Evolutionary conservation across 1,140 invertebrate genomes (phyloP), one percentile per base, ranked within the genome.

Genomic region (Centruroides vittatus): DNA sequence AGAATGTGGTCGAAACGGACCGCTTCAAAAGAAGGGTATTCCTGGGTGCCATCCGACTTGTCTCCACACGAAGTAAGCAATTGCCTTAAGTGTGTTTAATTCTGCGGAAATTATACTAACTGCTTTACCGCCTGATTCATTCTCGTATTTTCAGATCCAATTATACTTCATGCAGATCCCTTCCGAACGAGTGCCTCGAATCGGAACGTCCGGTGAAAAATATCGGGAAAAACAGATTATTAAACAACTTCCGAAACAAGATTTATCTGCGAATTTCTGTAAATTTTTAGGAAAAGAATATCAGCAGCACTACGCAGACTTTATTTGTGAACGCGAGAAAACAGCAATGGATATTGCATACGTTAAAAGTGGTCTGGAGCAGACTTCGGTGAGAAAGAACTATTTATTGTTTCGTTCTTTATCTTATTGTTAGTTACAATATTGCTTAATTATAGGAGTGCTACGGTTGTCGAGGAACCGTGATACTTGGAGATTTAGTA

Each of bases 271-370:
- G 65, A 82, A 85, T 57, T 92, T 93, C 70, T 94, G 91, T 72
- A 84, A 86, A 69, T 89, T 93, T 72, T 78, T 95, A 60, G 86
- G 88, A 57, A 47, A 69, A 66, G 74, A 84, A 69, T 81, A 90
- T 72, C 79, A 82, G 69, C 80, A 82, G 54, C 84, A 83, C 65
- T 93, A 86, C 71, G 83, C 88, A 72, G 89, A 94, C 73, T 96
- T 97, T 74, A 85, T 94, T 63, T 83, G 86, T 35, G 88, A 88
- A 47, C 78, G 93, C 51, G 96, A 96, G 73, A 89, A 95, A 78
- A 87, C 97, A 65, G 89, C 92, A 11, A 77, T 99, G 66, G 95
- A 98, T 74, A 91, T 98, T 69, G 95, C 88, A 73, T 82, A 79
- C 67, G 84, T 84, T 3, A 80, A 80, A 67, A 78, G 81, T 67